Conservation (phyloP, 2,797 vertebrate genomes). For the Anas acuta region DNA sequence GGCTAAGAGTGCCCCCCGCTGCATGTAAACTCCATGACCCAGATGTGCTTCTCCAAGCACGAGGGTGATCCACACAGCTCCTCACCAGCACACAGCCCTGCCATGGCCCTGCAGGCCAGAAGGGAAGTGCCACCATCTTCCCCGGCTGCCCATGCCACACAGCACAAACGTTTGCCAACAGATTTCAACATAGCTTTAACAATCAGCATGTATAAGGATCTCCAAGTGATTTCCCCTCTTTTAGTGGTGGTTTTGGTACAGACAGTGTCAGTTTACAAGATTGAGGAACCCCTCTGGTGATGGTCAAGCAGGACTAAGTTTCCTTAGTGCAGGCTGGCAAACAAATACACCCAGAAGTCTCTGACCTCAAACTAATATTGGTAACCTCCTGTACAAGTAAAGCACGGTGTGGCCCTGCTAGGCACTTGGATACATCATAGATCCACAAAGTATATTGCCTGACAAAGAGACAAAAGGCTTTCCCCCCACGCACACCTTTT, state of each 20-base stretch:
- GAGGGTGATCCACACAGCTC: background rate
- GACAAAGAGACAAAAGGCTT: background rate
- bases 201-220: background rate
- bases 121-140: background rate
- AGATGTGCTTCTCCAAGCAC: background rate
- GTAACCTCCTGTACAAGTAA: background rate
- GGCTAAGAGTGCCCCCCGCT: constrained; percentile 1
- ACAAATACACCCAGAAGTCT: background rate
- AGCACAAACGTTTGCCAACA: background rate
- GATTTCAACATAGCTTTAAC: background rate
- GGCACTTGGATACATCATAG: background rate
- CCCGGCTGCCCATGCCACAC: background rate
- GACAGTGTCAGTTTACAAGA: background rate
- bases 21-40: background rate
- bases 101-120: background rate
- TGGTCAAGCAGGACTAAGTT: background rate
- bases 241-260: background rate
- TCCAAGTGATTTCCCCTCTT: background rate
- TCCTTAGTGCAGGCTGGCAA: background rate
- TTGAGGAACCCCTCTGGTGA: background rate
- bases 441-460: too few species aligned
- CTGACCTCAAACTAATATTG: background rate
- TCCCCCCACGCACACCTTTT: background rate
- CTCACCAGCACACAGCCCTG: background rate
- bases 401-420: background rate